These are phyloP conservation scores for Notothenia coriiceps DNA, from an alignment of 2,113 vertebrate genomes.

Conservation along the genomic window DNA sequence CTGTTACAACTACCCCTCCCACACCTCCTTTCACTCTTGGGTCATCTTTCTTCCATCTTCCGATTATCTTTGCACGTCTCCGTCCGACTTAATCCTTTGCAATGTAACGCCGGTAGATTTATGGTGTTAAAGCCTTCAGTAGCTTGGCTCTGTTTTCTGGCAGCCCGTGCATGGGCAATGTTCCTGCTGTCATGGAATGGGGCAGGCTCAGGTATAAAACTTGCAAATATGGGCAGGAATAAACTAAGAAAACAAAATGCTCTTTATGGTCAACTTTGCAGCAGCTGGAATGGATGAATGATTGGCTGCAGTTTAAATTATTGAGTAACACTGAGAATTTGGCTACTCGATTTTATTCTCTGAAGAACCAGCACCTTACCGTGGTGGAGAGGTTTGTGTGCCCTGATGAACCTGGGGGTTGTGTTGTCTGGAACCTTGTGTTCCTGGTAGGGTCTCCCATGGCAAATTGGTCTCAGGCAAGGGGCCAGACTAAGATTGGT, in stretches of 20 bases:
- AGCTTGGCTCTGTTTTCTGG: constrained; percentile 68
- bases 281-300: constrained; percentile 60
- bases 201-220: constrained; percentile 34
- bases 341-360: constrained; percentile 7
- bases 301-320: constrained; percentile 52
- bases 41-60: constrained; percentile 26
- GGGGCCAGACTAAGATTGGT: too few relatives aligned
- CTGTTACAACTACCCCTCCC: not conserved
- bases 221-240: constrained; percentile 43
- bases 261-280: constrained; percentile 44
- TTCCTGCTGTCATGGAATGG: constrained; percentile 47
- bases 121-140: constrained; percentile 45
- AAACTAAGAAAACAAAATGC: constrained; percentile 57
- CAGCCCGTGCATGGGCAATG: constrained; percentile 56
- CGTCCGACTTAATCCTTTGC: constrained; percentile 39
- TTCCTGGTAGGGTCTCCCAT: too few relatives aligned
- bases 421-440: too few relatives aligned
- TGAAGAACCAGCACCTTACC: too few relatives aligned
- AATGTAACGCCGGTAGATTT: constrained; percentile 39
- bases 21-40: constrained; percentile 13
- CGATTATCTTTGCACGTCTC: constrained; percentile 46
- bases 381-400: too few relatives aligned
- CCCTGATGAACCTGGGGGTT: too few relatives aligned
- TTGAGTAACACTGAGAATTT: constrained; percentile 51
- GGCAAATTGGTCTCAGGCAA: too few relatives aligned